Percentiles rank a stretch among this genome's conserved stretches.
Evolutionary conservation across 2,797 vertebrate genomes (phyloP).

Genomic region (Myotis daubentonii): DNA sequence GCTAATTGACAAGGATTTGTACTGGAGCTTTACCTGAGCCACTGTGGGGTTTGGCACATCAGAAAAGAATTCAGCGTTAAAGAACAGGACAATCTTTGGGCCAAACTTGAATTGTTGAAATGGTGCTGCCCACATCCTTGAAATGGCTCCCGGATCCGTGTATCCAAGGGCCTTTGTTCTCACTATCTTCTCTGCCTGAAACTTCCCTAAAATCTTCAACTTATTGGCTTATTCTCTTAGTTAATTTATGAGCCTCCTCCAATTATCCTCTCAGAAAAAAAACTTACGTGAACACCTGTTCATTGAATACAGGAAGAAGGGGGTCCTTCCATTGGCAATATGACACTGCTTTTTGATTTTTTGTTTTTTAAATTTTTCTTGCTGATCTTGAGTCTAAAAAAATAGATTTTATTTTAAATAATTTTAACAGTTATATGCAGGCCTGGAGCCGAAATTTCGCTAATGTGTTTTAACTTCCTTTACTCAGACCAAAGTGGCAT

Average conservation of each 20-base stretch:
- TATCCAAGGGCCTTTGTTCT: not conserved
- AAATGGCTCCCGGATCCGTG: not conserved
- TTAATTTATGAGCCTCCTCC: not conserved
- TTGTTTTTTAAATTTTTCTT: not conserved
- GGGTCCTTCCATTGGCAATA: not conserved
- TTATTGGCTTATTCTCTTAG: not conserved
- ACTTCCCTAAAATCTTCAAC: not conserved
- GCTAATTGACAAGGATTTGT: constrained; percentile 18
- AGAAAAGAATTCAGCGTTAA: not conserved
- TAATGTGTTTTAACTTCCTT: constrained; percentile 65
- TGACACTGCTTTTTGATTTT: not conserved
- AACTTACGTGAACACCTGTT: not conserved
- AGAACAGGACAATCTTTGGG: not conserved
- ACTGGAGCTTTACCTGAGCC: not conserved
- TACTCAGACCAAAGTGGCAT: constrained; percentile 36
- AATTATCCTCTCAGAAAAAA: not conserved
- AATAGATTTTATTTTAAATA: constrained; percentile 1
- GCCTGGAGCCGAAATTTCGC: constrained; percentile 21
- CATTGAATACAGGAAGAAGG: not conserved
- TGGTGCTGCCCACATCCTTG: not conserved
- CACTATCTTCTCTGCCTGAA: not conserved
- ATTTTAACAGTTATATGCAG: not conserved
- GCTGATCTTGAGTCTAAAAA: not conserved
- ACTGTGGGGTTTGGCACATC: not conserved
- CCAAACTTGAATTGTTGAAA: not conserved